Percentiles rank a stretch among this genome's conserved stretches.
Evolutionary conservation across 2,797 vertebrate species (phyloP).

Genomic region (Pangasius macronema): DNA sequence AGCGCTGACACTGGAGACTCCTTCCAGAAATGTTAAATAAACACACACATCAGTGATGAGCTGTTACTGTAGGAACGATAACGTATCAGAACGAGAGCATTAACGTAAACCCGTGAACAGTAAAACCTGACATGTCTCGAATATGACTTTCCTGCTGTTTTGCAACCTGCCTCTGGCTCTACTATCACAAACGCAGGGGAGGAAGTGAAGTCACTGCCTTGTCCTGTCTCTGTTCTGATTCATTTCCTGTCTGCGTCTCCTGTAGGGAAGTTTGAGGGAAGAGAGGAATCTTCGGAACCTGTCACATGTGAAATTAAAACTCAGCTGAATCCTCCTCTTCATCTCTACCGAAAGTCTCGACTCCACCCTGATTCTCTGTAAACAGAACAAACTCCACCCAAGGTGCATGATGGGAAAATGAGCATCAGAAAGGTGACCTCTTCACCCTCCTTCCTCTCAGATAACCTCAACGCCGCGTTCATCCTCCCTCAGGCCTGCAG

Average conservation of each 20-base stretch:
- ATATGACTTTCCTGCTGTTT: neutral
- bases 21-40: neutral
- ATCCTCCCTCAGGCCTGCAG: slow-evolving; percentile 23
- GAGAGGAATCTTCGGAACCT: neutral
- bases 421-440: slow-evolving; percentile 31
- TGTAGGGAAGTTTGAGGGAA: neutral
- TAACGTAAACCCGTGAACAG: neutral
- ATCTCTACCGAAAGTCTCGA: neutral
- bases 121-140: neutral
- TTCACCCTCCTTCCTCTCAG: slow-evolving; percentile 29
- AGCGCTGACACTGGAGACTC: neutral
- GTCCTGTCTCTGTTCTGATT: slow-evolving; percentile 51
- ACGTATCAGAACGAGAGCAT: neutral
- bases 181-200: neutral
- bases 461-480: slow-evolving; percentile 33
- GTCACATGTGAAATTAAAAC: neutral
- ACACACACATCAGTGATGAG: neutral
- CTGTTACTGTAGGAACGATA: neutral
- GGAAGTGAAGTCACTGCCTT: slow-evolving; percentile 45
- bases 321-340: neutral
- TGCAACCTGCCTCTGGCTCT: neutral
- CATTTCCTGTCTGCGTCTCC: slow-evolving; percentile 42
- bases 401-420: slow-evolving; percentile 11
- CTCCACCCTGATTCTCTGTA: neutral
- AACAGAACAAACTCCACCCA: slow-evolving; percentile 15